These are phyloP conservation scores for Probosciger aterrimus DNA, from an alignment of 2,113 vertebrate species.

Conservation along the genomic window DNA sequence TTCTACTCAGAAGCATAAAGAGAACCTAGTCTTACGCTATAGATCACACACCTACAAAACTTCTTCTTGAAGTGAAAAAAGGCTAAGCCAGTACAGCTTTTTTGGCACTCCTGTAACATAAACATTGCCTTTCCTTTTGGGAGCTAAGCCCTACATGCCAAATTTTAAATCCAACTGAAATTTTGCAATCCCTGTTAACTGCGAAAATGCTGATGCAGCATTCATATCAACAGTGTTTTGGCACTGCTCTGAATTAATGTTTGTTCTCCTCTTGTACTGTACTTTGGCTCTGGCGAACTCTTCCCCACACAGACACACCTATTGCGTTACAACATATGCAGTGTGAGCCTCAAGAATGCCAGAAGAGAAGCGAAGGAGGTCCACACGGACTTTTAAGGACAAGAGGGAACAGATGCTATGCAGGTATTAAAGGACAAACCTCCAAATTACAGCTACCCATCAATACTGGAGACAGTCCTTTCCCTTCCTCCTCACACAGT, in stretches of 20 bases:
- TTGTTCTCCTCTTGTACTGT: slow-evolving; percentile 36
- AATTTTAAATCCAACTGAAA: slow-evolving; percentile 60
- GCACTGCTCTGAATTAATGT: slow-evolving; percentile 31
- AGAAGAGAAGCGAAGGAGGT: neutral
- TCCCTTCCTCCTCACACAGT: neutral
- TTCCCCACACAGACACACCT: slow-evolving; percentile 52
- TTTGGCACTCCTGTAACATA: slow-evolving; percentile 43
- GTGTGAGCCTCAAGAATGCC: neutral
- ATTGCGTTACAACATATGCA: neutral
- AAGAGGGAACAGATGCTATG: neutral
- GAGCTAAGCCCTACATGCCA: slow-evolving; percentile 33
- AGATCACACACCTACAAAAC: slow-evolving; percentile 32
- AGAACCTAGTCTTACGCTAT: neutral
- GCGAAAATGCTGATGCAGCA: slow-evolving; percentile 58
- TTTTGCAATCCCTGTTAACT: slow-evolving; percentile 57
- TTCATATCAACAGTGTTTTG: neutral
- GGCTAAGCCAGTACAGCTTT: slow-evolving; percentile 30
- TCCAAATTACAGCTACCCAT: neutral
- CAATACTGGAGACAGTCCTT: neutral
- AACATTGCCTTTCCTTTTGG: slow-evolving; percentile 54
- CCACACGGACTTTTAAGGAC: neutral
- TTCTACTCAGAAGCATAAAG: neutral
- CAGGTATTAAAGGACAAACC: neutral
- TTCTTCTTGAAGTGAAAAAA: neutral
- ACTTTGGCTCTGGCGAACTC: slow-evolving; percentile 6